A percentile compares a stretch with the other conserved stretches of the same genome.
Evolutionary conservation across 1,140 invertebrate species (phyloP).

Genomic region (Ostrea denselamellosa): DNA sequence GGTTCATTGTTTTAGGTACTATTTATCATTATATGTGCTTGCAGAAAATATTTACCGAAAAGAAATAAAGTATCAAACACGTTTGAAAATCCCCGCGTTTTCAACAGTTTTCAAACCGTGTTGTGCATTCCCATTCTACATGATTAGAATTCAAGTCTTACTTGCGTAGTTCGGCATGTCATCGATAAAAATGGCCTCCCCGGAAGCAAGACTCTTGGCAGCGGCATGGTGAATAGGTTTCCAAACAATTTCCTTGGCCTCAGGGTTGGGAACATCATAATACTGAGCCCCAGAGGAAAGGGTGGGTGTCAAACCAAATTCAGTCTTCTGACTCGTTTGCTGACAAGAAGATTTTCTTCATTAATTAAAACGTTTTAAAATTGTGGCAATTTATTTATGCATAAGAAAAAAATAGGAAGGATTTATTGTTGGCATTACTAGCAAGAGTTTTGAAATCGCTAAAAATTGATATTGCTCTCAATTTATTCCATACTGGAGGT

Average conservation of each 20-base stretch:
- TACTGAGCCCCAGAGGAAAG: slow-evolving; percentile 75
- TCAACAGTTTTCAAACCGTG: not conserved
- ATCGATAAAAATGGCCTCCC: slow-evolving; percentile 94
- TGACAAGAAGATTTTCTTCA: not conserved
- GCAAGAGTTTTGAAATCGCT: too few species aligned
- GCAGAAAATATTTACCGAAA: not conserved
- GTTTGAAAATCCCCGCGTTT: not conserved
- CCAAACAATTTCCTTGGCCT: slow-evolving; percentile 69
- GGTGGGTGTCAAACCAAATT: slow-evolving; percentile 43
- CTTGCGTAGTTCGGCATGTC: slow-evolving; percentile 85
- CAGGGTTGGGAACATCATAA: slow-evolving; percentile 80
- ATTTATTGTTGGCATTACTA: too few species aligned
- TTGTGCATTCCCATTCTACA: not conserved
- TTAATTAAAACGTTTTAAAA: too few species aligned
- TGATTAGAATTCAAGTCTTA: not conserved
- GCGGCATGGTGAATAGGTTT: slow-evolving; percentile 58
- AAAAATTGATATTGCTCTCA: too few species aligned
- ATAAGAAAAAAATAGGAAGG: too few species aligned
- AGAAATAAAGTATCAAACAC: not conserved
- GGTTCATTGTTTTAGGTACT: not conserved
- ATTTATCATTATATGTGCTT: not conserved
- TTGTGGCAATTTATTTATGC: too few species aligned
- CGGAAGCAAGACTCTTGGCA: slow-evolving; percentile 82
- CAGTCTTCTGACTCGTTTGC: not conserved
- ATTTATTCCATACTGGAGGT: too few species aligned